Base-by-base conservation (phyloP, 1,140 invertebrate species). In the Anoplophora glabripennis region DNA sequence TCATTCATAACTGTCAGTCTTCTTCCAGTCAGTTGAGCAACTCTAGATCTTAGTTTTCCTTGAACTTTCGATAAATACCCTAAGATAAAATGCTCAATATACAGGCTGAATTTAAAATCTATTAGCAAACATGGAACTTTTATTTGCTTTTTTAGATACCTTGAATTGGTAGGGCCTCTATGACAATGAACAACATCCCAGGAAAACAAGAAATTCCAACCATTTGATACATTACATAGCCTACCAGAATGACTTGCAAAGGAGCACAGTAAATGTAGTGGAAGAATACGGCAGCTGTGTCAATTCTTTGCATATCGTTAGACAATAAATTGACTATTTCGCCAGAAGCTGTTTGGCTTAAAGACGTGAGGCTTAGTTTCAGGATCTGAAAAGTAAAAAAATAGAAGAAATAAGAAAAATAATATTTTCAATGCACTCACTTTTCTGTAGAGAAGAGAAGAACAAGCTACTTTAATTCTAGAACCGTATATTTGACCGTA, bases 251-350 rank as follows among this genome's bases (percentile, higher is more conserved):
- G 7, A 89, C 87, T 68, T 93, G 87, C 10, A 92, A 88, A 90
- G 45, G 90, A 80, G 86, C 87, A 89, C 57, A 89, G 78, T 69
- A 86, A 88, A 73, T 89, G 86, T n/a, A 88, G n/a, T n/a, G n/a
- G n/a, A n/a, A n/a, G n/a, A 70, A 67, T 87, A 84, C 51, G 84
- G 86, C 75, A 0, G 82, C 82, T 42, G 81, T 78, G 68, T 89
- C 87, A 65, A 89, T 82, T 14, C 85, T 80, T 51, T 84, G 86
- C 52, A 89, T 85, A 73, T 96, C 93, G 73, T 94, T 95, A 11
- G 92, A 92, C 63, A 96, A 78, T 4, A 96, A 80, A 78, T 95
- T 96, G 11, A 94, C 87, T 71, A 95, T 87, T 78, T 95, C 86
- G 7, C 92, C 92, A 36, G 84, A 81, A 4, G 90, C 90, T 3